phyloP scores from a whole-genome alignment of 1,140 invertebrate genomes.

The Drosophila sturtevanti region DNA sequence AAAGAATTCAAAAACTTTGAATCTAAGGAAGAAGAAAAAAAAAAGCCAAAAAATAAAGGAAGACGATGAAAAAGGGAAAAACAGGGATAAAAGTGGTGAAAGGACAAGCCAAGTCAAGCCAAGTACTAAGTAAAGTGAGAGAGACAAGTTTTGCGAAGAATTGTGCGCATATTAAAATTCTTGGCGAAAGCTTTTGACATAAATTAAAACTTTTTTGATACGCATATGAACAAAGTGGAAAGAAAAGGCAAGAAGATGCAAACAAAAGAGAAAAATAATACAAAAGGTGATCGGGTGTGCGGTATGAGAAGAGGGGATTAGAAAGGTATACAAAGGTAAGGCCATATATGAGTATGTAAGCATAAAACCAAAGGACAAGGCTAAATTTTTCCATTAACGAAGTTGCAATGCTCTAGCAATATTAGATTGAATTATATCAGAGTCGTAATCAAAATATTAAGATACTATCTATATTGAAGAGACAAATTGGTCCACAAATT shows the following conservation, averaged over 20 bases:
- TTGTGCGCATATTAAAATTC: constrained; percentile 82
- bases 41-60: background rate
- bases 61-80: background rate
- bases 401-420: background rate
- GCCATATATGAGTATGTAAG: constrained; percentile 1
- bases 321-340: background rate
- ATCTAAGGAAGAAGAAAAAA: background rate
- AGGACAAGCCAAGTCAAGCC: constrained; percentile 12
- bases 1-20: constrained; percentile 49
- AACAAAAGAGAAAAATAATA: background rate
- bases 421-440: background rate
- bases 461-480: too few species aligned
- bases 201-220: constrained; percentile 79
- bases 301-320: background rate
- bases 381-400: background rate
- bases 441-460: too few species aligned
- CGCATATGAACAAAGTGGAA: constrained; percentile 10
- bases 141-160: constrained; percentile 70
- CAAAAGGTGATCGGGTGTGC: background rate
- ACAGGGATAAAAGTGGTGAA: background rate
- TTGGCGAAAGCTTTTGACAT: constrained; percentile 81
- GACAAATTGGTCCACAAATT: too few species aligned
- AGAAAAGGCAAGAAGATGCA: constrained; percentile 1
- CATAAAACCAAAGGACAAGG: background rate
- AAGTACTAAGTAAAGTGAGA: constrained; percentile 38